A percentile compares a stretch with the other conserved stretches of the same genome.
phyloP scores from a whole-genome alignment of 2,888 invertebrate species.

The Priocnemis perturbator region DNA sequence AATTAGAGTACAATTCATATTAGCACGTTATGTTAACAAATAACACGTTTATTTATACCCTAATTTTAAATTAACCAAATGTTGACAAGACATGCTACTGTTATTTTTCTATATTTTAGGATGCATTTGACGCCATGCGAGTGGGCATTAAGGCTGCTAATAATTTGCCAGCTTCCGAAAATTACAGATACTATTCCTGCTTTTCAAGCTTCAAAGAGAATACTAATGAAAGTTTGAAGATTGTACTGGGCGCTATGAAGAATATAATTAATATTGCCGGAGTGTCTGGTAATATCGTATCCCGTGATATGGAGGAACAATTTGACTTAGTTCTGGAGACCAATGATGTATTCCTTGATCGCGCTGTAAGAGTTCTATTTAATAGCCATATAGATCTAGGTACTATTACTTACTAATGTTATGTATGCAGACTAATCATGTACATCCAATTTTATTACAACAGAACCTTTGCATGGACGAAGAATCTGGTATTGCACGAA shows the following conservation, averaged over 20 bases:
- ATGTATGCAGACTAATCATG: not conserved
- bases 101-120: conserved; percentile 75
- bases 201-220: conserved; percentile 84
- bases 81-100: not conserved
- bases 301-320: conserved; percentile 80
- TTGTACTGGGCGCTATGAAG: conserved; percentile 80
- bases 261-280: conserved; percentile 78
- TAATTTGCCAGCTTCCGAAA: conserved; percentile 82
- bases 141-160: conserved; percentile 85
- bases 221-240: conserved; percentile 80
- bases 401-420: conserved; percentile 5
- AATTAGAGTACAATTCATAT: too few relatives aligned
- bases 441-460: not conserved
- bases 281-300: conserved; percentile 78
- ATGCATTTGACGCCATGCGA: conserved; percentile 81
- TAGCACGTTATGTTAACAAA: too few relatives aligned
- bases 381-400: not conserved
- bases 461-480: conserved; percentile 79
- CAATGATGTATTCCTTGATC: conserved; percentile 90
- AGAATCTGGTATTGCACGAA: conserved; percentile 79
- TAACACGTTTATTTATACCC: too few relatives aligned
- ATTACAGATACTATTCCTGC: conserved; percentile 86
- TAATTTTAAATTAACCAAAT: not conserved
- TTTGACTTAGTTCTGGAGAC: conserved; percentile 88
- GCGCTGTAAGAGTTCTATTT: conserved; percentile 79